These are phyloP conservation scores for Centropus unirufus DNA, from an alignment of 2,113 vertebrate genomes.

Conservation along the genomic window DNA sequence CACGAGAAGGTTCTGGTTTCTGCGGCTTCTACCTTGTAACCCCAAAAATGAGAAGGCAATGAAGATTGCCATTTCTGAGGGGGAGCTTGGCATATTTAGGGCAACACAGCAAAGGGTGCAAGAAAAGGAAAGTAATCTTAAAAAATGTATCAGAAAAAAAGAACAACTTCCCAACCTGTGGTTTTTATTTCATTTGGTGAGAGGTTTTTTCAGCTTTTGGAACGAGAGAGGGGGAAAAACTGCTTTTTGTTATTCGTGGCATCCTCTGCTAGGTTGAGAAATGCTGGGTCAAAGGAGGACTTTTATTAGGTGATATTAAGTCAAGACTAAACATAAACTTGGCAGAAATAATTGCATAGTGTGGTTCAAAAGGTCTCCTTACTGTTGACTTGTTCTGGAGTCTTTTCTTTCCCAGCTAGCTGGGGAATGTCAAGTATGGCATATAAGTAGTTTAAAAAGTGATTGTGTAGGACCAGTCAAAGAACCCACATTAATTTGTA, in stretches of 20 bases:
- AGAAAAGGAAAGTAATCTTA: neutral
- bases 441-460: neutral
- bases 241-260: constrained; percentile 52
- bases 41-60: neutral
- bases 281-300: constrained; percentile 18
- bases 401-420: neutral
- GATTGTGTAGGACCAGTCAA: neutral
- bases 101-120: neutral
- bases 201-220: neutral
- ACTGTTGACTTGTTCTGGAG: neutral
- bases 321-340: constrained; percentile 61
- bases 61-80: neutral
- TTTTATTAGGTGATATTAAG: constrained; percentile 43
- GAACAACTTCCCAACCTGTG: neutral
- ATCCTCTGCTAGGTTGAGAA: constrained; percentile 14
- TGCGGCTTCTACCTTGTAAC: neutral
- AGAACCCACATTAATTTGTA: neutral
- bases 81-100: neutral
- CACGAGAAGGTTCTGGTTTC: neutral
- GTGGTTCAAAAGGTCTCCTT: neutral
- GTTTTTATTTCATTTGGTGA: constrained; percentile 13
- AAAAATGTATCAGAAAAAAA: neutral
- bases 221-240: neutral
- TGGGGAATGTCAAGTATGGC: neutral
- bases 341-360: constrained; percentile 18